Evolutionary conservation across 1,140 invertebrate species (phyloP), one percentile per base, ranked within the genome.

Genomic region (Penaeus vannamei): DNA sequence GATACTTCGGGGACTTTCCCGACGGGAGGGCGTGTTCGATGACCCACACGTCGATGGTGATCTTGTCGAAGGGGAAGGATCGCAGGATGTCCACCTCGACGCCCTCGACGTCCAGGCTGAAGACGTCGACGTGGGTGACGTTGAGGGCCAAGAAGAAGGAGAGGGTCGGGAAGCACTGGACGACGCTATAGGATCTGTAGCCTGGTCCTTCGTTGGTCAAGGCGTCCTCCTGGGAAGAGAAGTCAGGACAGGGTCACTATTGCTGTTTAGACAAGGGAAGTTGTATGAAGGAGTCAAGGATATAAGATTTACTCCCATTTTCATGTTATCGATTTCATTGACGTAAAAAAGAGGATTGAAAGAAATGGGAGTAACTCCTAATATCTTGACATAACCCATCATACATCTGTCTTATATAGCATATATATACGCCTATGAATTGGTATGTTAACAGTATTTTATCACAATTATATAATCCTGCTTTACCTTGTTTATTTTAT

Each of bases 31-130:
- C 46, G 77, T 91, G 91, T 61, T 91, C 91, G 23, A 91, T 88
- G 29, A 66, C 88, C 91, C 91, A 91, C 19, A 91, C 91, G 69
- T 91, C 91, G 26, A 91, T 86, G 29, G 80, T 53, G n/a, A 91
- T 53, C 29, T 62, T 61, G 32, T 90, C 81, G 80, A 90, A 91
- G 20, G 91, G 91, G 64, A 91, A 91, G 64, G 29, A 19, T 22
- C 61, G 53, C 17, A 91, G 77, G 69, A 91, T 82, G 1, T 81
- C 72, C 76, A 85, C 76, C 66, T 91, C 91, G 17, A 85, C 85
- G 46, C 86, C 89, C 69, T 91, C 91, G 5, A 91, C 89, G 76
- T 91, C 91, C 29, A 91, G 62, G 66, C 91, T 91, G 86, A 91
- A 91, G 84, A 91, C 88, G 76, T 91, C 81, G 36, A 90, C 87